phyloP scores from a whole-genome alignment of 2,113 vertebrate species.

The Oreochromis aureus region DNA sequence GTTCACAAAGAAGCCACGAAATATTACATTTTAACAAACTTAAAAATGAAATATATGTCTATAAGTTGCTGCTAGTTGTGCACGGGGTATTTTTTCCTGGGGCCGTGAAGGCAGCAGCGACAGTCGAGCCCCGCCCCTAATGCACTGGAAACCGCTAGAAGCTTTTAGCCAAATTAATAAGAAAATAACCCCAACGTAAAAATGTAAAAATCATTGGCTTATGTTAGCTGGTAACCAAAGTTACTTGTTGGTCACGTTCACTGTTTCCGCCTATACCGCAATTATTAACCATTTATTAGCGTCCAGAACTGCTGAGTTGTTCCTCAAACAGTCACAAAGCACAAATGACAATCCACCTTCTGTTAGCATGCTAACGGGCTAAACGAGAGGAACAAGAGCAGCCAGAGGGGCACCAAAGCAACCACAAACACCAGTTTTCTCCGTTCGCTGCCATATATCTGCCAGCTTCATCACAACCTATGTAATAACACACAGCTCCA shows the following conservation, averaged over 20 bases:
- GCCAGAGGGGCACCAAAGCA: not conserved
- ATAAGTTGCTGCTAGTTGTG: not conserved
- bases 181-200: not conserved
- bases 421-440: not conserved
- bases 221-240: not conserved
- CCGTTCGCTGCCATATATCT: rapidly evolving
- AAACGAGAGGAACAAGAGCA: not conserved
- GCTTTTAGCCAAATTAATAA: not conserved
- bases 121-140: not conserved
- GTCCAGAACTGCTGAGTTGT: not conserved
- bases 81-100: not conserved
- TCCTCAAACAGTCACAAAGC: slow-evolving; percentile 41
- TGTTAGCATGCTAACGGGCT: slow-evolving; percentile 10
- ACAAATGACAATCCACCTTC: not conserved
- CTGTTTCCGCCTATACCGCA: no score
- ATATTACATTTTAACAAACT: not conserved
- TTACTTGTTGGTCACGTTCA: not conserved
- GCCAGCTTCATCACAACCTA: rapidly evolving
- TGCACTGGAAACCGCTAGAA: slow-evolving; percentile 65
- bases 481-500: rapidly evolving
- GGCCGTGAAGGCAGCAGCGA: not conserved
- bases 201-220: rapidly evolving
- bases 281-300: not conserved
- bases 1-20: not conserved
- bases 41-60: not conserved